Conservation (phyloP, 2,113 vertebrate species). For the Macrotis lagotis region DNA sequence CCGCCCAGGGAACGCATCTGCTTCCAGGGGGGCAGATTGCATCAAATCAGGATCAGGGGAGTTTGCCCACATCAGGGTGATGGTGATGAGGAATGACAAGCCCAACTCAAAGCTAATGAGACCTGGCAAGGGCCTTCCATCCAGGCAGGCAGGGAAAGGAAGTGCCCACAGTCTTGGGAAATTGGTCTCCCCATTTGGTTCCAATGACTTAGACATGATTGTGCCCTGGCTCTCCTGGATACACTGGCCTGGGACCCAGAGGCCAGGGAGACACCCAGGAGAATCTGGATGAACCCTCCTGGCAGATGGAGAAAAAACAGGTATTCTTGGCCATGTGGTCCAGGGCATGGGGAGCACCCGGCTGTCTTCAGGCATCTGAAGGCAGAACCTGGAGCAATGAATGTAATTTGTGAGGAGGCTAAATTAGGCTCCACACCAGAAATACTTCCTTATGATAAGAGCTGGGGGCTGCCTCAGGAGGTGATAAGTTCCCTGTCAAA, state of each 20-base stretch:
- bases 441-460: neutral
- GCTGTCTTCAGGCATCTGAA: too few species aligned
- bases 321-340: neutral
- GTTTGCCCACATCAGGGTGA: conserved; percentile 32
- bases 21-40: neutral
- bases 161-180: conserved; percentile 76
- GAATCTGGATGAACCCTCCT: neutral
- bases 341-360: too few species aligned
- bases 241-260: neutral
- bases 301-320: neutral
- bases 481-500: too few species aligned
- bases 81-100: conserved; percentile 61
- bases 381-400: too few species aligned
- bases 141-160: conserved; percentile 68
- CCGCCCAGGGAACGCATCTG: conserved; percentile 41
- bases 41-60: conserved; percentile 10
- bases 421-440: neutral
- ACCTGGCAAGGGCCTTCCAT: conserved; percentile 74
- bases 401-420: too few species aligned
- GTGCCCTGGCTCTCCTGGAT: conserved; percentile 66
- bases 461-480: too few species aligned
- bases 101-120: conserved; percentile 75
- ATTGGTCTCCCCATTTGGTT: conserved; percentile 74
- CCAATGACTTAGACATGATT: conserved; percentile 79
- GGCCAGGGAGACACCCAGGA: neutral